Base-by-base conservation (phyloP, 2,113 vertebrate species). In the Thermophis baileyi region DNA sequence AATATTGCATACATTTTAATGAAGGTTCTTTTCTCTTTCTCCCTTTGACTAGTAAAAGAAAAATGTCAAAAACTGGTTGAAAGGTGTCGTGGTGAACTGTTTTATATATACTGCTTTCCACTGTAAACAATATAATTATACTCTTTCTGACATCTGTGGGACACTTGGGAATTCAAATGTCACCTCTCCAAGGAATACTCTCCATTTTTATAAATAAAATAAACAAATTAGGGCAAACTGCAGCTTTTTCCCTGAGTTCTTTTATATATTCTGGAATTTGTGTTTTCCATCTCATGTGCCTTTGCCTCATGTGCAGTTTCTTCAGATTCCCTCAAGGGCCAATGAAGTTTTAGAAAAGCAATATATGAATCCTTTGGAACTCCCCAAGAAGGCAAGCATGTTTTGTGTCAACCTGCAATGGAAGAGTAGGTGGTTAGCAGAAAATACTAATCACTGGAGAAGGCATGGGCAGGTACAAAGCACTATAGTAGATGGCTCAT, bases 51-150 rank as follows among this genome's bases (percentile, higher is more conserved):
- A 95, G 96, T 94, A 96, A 96, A 94, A 93, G 94, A 96, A 93
- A 95, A 96, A 94, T 92, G 93, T 92, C 90, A 95, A 96, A 96
- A 96, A 95, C 92, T 96, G 94, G 95, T 96, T 96, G 96, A 96
- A 96, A 95, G 91, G 24, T 96, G 95, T 96, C 96, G 96, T 95
- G 94, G 95, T 96, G 96, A 96, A 96, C 95, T 96, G 94, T 91
- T 93, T 94, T 2, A 89, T 94, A 96, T 95, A 95, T 92, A 95
- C 54, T 94, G 4, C 55, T 47, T 95, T 97, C 92, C 92, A 53
- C 97, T 96, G 96, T 95, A 95, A 96, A 97, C 95, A 94, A 96
- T 96, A 95, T 97, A 97, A 96, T 96, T 93, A 93, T 94, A 91
- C 95, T 97, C 95, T 96, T 95, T 95, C 95, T 95, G 96, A 97